Conservation (phyloP, 2,797 vertebrate species). For the Fringilla coelebs region DNA sequence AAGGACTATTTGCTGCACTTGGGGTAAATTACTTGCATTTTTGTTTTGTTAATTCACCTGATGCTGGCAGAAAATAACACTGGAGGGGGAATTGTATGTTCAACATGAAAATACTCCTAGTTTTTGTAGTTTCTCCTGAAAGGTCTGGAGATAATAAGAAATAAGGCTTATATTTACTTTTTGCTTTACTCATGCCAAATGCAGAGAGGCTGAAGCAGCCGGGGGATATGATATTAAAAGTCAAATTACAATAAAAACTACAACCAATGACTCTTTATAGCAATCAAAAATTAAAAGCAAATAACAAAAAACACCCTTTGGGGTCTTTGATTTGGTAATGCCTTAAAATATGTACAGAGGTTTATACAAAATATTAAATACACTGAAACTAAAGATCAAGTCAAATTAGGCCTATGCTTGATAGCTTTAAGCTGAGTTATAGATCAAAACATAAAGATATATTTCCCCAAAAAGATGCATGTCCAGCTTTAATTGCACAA, state of each 20-base stretch:
- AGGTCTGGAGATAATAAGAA: conserved; percentile 53
- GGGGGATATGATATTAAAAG: conserved; percentile 31
- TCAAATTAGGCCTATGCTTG: not conserved
- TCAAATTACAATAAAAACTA: conserved; percentile 26
- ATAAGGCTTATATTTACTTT: conserved; percentile 42
- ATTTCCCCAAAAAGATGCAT: not conserved
- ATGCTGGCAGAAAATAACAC: conserved; percentile 45
- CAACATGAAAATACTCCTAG: conserved; percentile 27
- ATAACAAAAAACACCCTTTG: conserved; percentile 1
- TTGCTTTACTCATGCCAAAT: conserved; percentile 27
- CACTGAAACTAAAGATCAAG: not conserved
- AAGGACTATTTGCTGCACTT: conserved; percentile 19
- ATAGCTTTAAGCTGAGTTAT: not conserved
- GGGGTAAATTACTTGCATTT: conserved; percentile 43
- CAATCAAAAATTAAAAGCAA: conserved; percentile 45
- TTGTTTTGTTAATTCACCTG: conserved; percentile 31
- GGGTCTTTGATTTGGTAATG: not conserved
- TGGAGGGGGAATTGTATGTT: not conserved
- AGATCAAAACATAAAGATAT: not conserved
- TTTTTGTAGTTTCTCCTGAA: conserved; percentile 25
- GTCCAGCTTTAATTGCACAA: not conserved
- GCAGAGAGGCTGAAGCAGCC: conserved; percentile 21
- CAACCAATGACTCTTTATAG: not conserved
- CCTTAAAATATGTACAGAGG: not conserved
- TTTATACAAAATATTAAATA: not conserved